These are phyloP conservation scores for Ceratosolen solmsi DNA, from an alignment of 1,140 invertebrate species.

Conservation along the genomic window DNA sequence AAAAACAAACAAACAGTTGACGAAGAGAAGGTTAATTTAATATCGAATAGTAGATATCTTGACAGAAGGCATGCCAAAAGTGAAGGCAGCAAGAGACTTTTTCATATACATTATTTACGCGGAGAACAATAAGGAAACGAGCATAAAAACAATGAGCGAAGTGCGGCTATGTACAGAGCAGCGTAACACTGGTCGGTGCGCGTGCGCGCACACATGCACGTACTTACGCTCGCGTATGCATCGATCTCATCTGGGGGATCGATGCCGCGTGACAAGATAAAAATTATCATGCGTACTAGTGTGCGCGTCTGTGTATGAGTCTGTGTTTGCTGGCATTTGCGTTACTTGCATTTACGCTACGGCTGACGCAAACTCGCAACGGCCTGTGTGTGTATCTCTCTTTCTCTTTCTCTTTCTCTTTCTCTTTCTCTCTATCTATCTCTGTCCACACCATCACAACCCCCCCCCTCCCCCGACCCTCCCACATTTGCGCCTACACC, in stretches of 20 bases:
- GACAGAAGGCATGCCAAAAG: neutral
- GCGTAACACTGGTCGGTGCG: neutral
- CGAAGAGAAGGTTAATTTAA: neutral
- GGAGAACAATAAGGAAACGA: constrained; percentile 42
- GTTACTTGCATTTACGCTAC: constrained; percentile 27
- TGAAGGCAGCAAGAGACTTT: neutral
- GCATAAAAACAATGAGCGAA: constrained; percentile 40
- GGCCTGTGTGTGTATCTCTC: too few species aligned
- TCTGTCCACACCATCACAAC: neutral
- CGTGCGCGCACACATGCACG: neutral
- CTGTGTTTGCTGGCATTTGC: too few species aligned
- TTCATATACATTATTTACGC: constrained; percentile 41
- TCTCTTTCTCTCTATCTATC: neutral
- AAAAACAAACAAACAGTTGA: neutral
- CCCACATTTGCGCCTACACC: constrained; percentile 43
- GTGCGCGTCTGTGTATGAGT: neutral
- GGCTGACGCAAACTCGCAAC: constrained; percentile 5
- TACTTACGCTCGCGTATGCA: neutral
- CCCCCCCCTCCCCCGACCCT: neutral
- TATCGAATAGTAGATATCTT: neutral
- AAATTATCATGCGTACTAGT: neutral
- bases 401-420: neutral
- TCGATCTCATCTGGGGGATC: constrained; percentile 42
- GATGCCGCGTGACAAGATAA: constrained; percentile 46
- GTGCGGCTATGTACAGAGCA: constrained; percentile 3